A percentile compares a stretch with the other conserved stretches of the same genome.
Evolutionary conservation across 2,797 vertebrate species (phyloP).

Genomic region (Malurus splendens): DNA sequence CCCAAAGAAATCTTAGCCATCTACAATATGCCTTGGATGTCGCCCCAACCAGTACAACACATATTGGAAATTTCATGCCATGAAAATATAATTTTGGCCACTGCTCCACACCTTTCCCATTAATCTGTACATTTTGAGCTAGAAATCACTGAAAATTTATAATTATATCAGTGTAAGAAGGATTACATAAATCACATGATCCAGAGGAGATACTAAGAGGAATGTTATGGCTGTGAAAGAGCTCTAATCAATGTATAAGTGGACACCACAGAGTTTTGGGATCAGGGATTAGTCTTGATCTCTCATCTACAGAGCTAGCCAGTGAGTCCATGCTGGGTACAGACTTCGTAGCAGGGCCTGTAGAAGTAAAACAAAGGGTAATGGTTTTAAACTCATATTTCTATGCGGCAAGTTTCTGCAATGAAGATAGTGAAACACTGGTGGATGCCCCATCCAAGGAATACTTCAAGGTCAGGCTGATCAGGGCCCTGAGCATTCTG

Average conservation of each 20-base stretch:
- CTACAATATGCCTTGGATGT: neutral
- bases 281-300: neutral
- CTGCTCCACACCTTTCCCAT: neutral
- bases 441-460: neutral
- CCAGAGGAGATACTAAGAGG: neutral
- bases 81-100: neutral
- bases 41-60: neutral
- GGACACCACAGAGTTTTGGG: neutral
- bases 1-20: neutral
- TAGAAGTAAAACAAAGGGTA: neutral
- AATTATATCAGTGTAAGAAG: neutral
- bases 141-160: neutral
- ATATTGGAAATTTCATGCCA: neutral
- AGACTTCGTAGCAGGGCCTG: neutral
- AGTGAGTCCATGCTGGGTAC: neutral
- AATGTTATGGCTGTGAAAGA: neutral
- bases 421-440: neutral
- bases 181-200: neutral
- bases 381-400: neutral
- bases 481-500: neutral
- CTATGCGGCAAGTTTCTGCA: neutral
- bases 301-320: neutral
- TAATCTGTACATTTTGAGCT: neutral
- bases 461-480: neutral
- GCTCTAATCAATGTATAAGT: neutral